These are phyloP conservation scores for Zosterops hypoxanthus DNA, from an alignment of 2,113 vertebrate genomes.

Conservation along the genomic window DNA sequence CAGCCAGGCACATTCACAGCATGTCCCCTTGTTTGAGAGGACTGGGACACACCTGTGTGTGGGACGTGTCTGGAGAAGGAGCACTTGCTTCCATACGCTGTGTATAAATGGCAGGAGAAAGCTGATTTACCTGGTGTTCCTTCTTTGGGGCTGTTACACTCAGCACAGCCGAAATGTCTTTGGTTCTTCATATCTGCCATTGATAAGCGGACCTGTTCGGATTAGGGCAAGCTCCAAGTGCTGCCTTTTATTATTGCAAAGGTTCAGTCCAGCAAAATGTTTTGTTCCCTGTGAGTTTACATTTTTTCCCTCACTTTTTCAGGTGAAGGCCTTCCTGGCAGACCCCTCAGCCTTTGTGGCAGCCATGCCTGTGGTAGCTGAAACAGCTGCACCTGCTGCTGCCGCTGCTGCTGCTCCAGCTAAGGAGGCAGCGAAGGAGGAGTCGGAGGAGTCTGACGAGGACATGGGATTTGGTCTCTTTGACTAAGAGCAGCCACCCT, in stretches of 20 bases:
- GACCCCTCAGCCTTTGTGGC: constrained; percentile 91
- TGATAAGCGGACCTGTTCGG: fast-evolving
- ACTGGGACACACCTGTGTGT: fast-evolving
- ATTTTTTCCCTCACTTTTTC: not conserved
- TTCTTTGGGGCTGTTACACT: fast-evolving
- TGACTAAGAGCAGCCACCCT: constrained; percentile 70
- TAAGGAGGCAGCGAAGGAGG: constrained; percentile 85
- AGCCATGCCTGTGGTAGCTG: constrained; percentile 72
- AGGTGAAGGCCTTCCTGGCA: constrained; percentile 95
- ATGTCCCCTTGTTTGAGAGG: not conserved
- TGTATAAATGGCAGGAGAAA: not conserved
- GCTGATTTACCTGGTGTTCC: too few relatives aligned
- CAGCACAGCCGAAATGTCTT: not conserved
- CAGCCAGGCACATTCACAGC: not conserved
- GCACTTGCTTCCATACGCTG: fast-evolving
- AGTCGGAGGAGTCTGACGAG: constrained; percentile 93
- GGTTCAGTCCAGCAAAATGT: not conserved
- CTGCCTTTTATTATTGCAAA: not conserved
- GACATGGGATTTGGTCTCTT: constrained; percentile 98
- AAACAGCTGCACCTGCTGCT: constrained; percentile 54
- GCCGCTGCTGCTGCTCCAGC: constrained; percentile 76
- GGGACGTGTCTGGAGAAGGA: not conserved
- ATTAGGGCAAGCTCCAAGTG: not conserved
- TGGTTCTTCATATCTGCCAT: fast-evolving
- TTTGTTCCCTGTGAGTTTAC: not conserved